Conservation (phyloP, 2,888 invertebrate species). For the Metallyticus violacea region DNA sequence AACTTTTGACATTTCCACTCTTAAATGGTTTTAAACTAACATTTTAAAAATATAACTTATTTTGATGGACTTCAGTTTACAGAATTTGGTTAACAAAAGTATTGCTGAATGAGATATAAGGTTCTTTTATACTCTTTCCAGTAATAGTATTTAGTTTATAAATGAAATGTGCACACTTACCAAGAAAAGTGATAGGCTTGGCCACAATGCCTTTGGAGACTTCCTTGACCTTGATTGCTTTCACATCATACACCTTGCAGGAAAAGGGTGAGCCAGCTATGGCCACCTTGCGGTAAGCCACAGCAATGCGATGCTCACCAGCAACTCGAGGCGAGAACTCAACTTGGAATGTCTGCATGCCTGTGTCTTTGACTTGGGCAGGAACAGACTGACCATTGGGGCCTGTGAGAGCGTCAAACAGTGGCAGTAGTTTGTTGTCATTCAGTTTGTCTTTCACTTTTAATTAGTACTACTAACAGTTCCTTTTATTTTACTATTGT, state of each 20-base stretch:
- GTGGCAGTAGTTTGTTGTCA: background rate
- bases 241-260: constrained; percentile 92
- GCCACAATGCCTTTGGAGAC: constrained; percentile 84
- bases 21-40: too few relatives aligned
- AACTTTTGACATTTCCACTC: too few relatives aligned
- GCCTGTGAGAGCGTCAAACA: constrained; percentile 56
- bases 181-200: constrained; percentile 86
- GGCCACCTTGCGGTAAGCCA: constrained; percentile 71
- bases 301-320: constrained; percentile 87
- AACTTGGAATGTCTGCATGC: constrained; percentile 78
- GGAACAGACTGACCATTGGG: constrained; percentile 89
- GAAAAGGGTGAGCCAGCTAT: constrained; percentile 92
- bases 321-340: constrained; percentile 90
- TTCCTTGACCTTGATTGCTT: constrained; percentile 91
- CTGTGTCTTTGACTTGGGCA: constrained; percentile 82
- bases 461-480: background rate
- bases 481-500: background rate
- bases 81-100: too few relatives aligned
- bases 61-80: too few relatives aligned
- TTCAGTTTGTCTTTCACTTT: background rate
- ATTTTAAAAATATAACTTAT: too few relatives aligned
- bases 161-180: constrained; percentile 48
- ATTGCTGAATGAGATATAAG: too few relatives aligned
- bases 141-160: too few relatives aligned
- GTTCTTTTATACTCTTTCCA: too few relatives aligned